Evolutionary conservation across 2,888 invertebrate genomes (phyloP).

Genomic region (Gastracanthus pulcherrimus): DNA sequence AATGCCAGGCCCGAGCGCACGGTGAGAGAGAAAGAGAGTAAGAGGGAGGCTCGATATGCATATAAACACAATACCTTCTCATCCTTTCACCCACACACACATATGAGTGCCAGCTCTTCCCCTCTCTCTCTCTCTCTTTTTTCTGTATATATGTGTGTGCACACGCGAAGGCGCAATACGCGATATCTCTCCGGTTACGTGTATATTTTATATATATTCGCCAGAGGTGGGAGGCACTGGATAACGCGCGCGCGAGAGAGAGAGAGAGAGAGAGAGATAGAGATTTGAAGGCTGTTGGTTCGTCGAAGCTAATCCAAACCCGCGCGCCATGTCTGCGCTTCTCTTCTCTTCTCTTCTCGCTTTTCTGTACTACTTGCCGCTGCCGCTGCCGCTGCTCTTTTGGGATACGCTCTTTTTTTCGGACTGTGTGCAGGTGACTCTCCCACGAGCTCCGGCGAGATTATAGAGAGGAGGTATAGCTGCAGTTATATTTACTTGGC

Average conservation of each 20-base stretch:
- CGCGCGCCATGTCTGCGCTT: neutral
- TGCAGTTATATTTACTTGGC: no score
- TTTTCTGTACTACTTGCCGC: neutral
- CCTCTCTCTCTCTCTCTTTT: neutral
- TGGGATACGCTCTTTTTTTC: no score
- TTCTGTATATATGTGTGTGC: no score
- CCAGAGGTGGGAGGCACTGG: neutral
- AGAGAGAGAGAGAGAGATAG: constrained; percentile 24
- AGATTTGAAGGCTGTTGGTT: constrained; percentile 21
- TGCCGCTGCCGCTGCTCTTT: no score
- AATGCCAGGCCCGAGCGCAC: constrained; percentile 70
- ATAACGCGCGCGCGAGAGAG: no score
- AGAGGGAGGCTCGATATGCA: constrained; percentile 74
- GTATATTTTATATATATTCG: constrained; percentile 49
- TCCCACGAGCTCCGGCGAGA: no score
- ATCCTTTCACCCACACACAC: no score
- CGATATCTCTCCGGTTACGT: constrained; percentile 49
- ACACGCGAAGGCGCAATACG: constrained; percentile 36
- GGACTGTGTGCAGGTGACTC: neutral
- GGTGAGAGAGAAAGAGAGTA: constrained; percentile 66
- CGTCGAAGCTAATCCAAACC: constrained; percentile 51
- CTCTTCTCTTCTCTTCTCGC: constrained; percentile 3
- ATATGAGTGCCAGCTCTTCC: constrained; percentile 20
- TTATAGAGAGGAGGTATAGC: no score
- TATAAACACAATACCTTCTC: constrained; percentile 76